Base-by-base conservation (phyloP, 2,797 vertebrate genomes). In the Eulemur albifrons region DNA sequence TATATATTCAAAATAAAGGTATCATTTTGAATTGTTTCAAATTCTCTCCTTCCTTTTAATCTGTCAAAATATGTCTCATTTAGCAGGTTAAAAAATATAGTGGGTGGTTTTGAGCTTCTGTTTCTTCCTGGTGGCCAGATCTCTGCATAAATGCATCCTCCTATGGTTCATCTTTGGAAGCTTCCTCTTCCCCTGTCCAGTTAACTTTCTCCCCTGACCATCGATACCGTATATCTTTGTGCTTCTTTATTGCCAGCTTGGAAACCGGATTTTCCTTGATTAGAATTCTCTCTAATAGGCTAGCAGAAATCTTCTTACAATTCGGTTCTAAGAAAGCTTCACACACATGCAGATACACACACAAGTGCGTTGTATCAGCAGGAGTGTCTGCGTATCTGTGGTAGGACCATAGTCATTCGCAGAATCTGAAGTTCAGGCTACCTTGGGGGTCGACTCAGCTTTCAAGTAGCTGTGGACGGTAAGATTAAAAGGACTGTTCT, bases 401-500 rank as follows among this genome's bases (percentile, higher is more conserved):
- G 65, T 65, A 35, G 84, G 48, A 94, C 94, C 93, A 91, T 61
- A 84, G 27, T 95, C 75, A 77, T 72, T 97, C 63, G 87, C 69
- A 57, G 43, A 72, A 50, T 94, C 8, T 86, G 92, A 84, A 90
- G 69, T 92, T 79, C 63, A 52, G 20, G 25, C 43, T 86, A 70
- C 82, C 67, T 88, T 77, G 76, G 65, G 80, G 90, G 88, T 88
- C 94, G 77, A 95, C 91, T 96, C 80, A 54, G 48, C 76, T 93
- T 92, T 97, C 25, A 65, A 72, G n/a, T 38, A 54, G n/a, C 67
- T 95, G n/a, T 81, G 90, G 63, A 92, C 43, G 17, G 52, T 82
- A 57, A 96, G 93, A 95, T 95, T 86, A 84, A 97, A 98, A 97
- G 86, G 12, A 63, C 75, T 30, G 10, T 5, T 92, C 84, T 90